Evolutionary conservation across 2,113 vertebrate genomes (phyloP), one percentile per base, ranked within the genome.

Genomic region (Pelecanoides urinatrix): DNA sequence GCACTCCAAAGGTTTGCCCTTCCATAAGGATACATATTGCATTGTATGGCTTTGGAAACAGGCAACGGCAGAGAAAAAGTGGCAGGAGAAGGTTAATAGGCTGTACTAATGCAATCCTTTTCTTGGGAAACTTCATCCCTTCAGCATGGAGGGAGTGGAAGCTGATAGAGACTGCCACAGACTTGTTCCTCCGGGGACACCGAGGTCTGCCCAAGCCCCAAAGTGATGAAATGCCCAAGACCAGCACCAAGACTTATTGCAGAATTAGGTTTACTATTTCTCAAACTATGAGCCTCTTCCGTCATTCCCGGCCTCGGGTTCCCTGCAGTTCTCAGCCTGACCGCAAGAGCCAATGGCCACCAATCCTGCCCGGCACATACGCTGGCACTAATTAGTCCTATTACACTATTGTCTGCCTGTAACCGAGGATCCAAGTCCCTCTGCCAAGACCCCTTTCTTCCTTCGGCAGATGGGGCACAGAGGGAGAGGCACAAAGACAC

Each of bases 341-440:
- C 38, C 45, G 26, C 1, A 1, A 49, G 20, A 70, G 23, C 36
- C 42, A 44, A 1, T 1, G 1, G 9, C 49, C 59, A 34, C 4
- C 50, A 68, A 9, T 23, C 36, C 34, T n/a, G 74, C 53, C 45
- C 5, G 4, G 67, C 58, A 65, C 8, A 2, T 1, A 10, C 0
- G 0, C 27, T 71, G 47, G 12, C 8, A 25, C 32, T 40, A 25
- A 30, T 3, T 27, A 27, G 11, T 3, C 3, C 23, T 29, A 5
- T 34, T 11, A 36, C 16, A 8, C 47, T 36, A 19, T 0, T 11
- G 20, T 7, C 56, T 22, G 40, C 9, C 42, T 75, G 21, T 13
- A 65, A 40, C 30, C 23, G 65, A 58, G 23, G 34, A 56, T 9
- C 13, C 6, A 19, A 81, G 34, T 4, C 38, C 32, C 44, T 47